Evolutionary conservation across 1,140 invertebrate species (phyloP).

Genomic region (Zaprionus ornatus): DNA sequence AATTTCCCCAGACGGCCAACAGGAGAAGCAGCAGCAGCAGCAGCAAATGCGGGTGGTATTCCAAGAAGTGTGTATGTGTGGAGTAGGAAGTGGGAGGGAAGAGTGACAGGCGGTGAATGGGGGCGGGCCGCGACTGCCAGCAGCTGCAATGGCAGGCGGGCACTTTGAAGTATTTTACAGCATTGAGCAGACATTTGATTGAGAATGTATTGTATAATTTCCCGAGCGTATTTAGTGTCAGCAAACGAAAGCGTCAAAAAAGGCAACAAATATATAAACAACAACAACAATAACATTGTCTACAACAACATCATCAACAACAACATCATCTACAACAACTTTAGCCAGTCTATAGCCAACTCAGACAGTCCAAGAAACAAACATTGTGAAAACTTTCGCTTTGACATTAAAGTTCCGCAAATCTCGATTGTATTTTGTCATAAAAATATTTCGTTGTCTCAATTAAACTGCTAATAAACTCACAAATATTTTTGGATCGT

Average conservation of each 20-base stretch:
- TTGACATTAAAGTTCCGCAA: background rate
- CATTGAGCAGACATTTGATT: conserved; percentile 78
- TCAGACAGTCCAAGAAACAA: conserved; percentile 14
- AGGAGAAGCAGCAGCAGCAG: conserved; percentile 51
- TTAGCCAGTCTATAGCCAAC: background rate
- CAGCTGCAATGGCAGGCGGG: conserved; percentile 42
- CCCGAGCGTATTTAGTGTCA: conserved; percentile 80
- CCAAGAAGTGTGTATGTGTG: background rate
- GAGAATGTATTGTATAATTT: conserved; percentile 81
- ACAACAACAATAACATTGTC: conserved; percentile 27
- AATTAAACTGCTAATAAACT: conserved; percentile 8
- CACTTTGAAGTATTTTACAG: conserved; percentile 75
- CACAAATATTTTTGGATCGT: background rate
- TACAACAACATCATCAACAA: conserved; percentile 19
- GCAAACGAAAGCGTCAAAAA: conserved; percentile 50
- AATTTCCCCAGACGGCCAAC: conserved; percentile 81
- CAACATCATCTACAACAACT: conserved; percentile 12
- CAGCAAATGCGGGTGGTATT: conserved; percentile 29
- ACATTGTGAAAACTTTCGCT: conserved; percentile 22
- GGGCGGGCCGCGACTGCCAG: background rate
- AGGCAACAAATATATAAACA: conserved; percentile 24
- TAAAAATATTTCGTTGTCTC: background rate
- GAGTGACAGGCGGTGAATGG: background rate
- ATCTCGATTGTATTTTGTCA: background rate
- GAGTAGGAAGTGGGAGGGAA: background rate